Evolutionary conservation across 1,140 invertebrate species (phyloP), one percentile per base, ranked within the genome.

Genomic region (Drosophila ficusphila): DNA sequence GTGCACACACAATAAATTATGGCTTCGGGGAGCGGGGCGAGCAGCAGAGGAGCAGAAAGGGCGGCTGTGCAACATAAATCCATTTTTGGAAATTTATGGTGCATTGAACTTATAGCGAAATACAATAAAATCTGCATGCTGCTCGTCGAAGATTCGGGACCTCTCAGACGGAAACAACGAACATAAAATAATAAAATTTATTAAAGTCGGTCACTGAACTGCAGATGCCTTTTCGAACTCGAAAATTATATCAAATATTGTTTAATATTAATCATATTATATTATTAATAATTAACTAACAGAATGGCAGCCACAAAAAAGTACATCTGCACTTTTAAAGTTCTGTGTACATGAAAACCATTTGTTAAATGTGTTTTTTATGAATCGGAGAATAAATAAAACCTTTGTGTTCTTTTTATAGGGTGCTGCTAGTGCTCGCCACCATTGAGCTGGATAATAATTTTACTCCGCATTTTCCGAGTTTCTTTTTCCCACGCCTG

Each of bases 51-150:
- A n/a, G n/a, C n/a, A 31, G 57, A 46, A 27, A 46, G 19, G 48
- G 48, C 31, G 39, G 57, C 34, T 54, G 60, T 47, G 79, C 68
- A 76, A 76, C 82, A 86, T 85, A 81, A 85, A 86, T 85, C 81
- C 72, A 51, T 72, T 81, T 79, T 68, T 49, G 57, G 23, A 81
- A 86, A 85, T 85, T 85, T 85, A 85, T 86, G 68, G 81, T 81
- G 73, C 76, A 79, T 85, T 85, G 81, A 85, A 85, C 81, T 85
- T 85, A 85, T 86, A 85, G 86, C 64, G 81, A 86, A 85, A 85
- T 85, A 86, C 81, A 85, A 85, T 85, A 85, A 85, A 76, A 79
- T 53, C 58, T 68, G 61, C 49, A 58, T 61, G 34, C 75, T 44
- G 65, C 48, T 12, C 36, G 16, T 42, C 65, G 31, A 67, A 60